These are phyloP conservation scores for Aegypius monachus DNA, from an alignment of 2,113 vertebrate species.

Conservation along the genomic window DNA sequence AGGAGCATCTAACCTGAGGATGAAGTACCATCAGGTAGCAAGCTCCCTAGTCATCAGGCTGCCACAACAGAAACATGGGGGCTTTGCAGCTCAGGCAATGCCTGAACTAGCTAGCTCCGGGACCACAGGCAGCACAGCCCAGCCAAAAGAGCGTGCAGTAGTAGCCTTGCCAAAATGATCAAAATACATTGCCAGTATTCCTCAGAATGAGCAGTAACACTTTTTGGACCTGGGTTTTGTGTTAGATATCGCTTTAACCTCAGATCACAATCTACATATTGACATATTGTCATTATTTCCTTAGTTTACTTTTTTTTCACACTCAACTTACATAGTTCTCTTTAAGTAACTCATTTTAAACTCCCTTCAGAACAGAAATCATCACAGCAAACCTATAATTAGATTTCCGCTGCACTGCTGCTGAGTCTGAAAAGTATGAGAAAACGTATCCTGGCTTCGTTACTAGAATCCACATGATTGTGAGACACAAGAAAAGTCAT, in stretches of 20 bases:
- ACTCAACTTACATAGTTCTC: not conserved
- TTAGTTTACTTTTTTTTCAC: not conserved
- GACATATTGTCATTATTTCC: not conserved
- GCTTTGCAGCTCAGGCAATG: not conserved
- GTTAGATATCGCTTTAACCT: not conserved
- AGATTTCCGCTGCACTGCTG: constrained; percentile 33
- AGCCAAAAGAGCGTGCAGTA: not conserved
- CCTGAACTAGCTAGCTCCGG: not conserved
- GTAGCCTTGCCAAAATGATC: not conserved
- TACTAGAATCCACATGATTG: not conserved
- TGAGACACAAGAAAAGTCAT: not conserved
- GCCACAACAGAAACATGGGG: fast-evolving
- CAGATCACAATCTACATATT: not conserved
- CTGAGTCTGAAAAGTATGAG: constrained; percentile 23
- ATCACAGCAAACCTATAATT: constrained; percentile 41
- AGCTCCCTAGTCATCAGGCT: not conserved
- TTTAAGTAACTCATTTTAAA: not conserved
- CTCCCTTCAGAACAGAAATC: not conserved
- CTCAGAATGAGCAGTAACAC: not conserved
- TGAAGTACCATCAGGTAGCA: not conserved
- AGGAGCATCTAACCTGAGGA: not conserved
- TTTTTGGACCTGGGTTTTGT: not conserved
- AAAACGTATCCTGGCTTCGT: constrained; percentile 2
- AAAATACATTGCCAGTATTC: not conserved
- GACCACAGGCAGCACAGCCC: not conserved